A percentile compares a stretch with the other conserved stretches of the same genome.
These are phyloP conservation scores for sheep (Ovis aries) DNA, from an alignment of 2,113 vertebrate species.

Conservation along the genomic window ARS-UI_Ramb_v3.0 NC_056054.1:259453001-259453500, in stretches of 20 bases:
- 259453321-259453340: not conserved
- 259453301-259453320: not conserved
- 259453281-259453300: not conserved
- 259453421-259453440: slow-evolving; percentile 12
- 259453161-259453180: not conserved
- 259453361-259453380: not conserved
- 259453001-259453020: not conserved
- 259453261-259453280: not conserved
- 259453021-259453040: not conserved
- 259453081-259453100: not conserved
- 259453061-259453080: no score
- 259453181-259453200: not conserved
- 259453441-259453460: not conserved
- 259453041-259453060: not conserved
- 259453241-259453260: not conserved
- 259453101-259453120: not conserved
- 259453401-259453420: not conserved
- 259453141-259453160: not conserved
- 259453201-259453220: not conserved
- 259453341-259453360: not conserved
- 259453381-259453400: not conserved
- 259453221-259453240: not conserved
- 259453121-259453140: not conserved
- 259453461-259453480: slow-evolving; percentile 20
- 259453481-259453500: slow-evolving; percentile 4